Conservation (phyloP, 2,797 vertebrate species). For the Pristis pectinata region DNA sequence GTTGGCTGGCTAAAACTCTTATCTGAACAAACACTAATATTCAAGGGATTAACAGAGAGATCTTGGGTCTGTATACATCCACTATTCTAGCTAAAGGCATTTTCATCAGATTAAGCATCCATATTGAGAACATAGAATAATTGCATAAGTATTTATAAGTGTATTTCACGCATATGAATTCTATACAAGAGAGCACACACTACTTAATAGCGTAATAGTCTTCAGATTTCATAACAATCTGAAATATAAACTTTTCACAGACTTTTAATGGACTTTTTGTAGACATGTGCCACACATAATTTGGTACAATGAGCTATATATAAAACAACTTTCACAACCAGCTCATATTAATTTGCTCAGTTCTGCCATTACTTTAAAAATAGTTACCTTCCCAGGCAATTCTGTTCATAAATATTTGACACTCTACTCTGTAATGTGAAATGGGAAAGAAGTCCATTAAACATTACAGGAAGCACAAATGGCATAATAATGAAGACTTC, state of each 20-base stretch:
- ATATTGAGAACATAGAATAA: not conserved
- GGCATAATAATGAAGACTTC: conserved; percentile 35
- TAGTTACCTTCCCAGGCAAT: conserved; percentile 22
- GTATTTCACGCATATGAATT: not conserved
- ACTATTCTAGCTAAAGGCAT: not conserved
- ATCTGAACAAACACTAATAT: not conserved
- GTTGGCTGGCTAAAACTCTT: not conserved
- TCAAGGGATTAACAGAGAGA: not conserved
- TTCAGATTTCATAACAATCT: not conserved
- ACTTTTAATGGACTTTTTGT: not conserved
- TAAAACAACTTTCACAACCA: not conserved
- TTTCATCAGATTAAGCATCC: not conserved
- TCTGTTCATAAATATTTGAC: conserved; percentile 34
- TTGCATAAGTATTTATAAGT: not conserved
- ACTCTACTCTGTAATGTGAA: conserved; percentile 15
- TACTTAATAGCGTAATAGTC: not conserved
- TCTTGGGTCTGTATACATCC: not conserved
- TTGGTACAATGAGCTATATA: not conserved
- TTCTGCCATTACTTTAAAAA: conserved; percentile 1
- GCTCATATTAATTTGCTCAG: not conserved
- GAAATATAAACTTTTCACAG: not conserved
- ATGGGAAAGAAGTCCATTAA: conserved; percentile 26
- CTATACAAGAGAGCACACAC: not conserved
- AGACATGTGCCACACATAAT: not conserved
- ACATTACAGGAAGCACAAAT: conserved; percentile 31